These are phyloP conservation scores for Cyclina sinensis DNA, from an alignment of 1,140 invertebrate genomes.

Conservation along the genomic window DNA sequence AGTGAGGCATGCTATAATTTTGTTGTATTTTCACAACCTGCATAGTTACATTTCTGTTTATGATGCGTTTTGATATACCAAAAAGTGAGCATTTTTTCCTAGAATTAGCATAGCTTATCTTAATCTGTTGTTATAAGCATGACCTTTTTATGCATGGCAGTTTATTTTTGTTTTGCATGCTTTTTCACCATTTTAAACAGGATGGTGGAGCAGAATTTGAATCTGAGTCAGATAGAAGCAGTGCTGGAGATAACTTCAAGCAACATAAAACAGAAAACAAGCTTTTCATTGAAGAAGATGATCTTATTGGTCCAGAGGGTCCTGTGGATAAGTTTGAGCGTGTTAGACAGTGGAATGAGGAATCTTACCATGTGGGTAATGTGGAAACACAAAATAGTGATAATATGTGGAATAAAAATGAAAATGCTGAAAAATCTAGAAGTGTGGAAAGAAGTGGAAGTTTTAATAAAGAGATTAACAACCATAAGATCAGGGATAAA, in stretches of 20 bases:
- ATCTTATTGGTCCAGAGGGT: background rate
- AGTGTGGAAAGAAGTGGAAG: slow-evolving; percentile 4
- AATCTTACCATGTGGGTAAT: slow-evolving; percentile 10
- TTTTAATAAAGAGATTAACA: slow-evolving; percentile 36
- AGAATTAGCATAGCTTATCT: too few relatives aligned
- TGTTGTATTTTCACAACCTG: too few relatives aligned
- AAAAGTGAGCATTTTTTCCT: too few relatives aligned
- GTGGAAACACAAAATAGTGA: background rate
- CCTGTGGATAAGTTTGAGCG: slow-evolving; percentile 33
- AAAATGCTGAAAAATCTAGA: slow-evolving; percentile 26
- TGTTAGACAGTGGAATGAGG: slow-evolving; percentile 13
- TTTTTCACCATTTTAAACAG: background rate
- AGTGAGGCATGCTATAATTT: too few relatives aligned
- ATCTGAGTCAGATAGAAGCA: slow-evolving; percentile 47
- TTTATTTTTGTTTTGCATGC: slow-evolving; percentile 8
- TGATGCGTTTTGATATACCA: too few relatives aligned
- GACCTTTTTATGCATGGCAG: background rate
- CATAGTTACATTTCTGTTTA: too few relatives aligned
- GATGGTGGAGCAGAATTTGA: slow-evolving; percentile 10
- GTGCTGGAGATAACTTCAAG: background rate
- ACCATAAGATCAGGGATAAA: slow-evolving; percentile 59
- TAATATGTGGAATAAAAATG: background rate
- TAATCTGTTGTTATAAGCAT: background rate
- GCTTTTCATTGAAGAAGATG: slow-evolving; percentile 55
- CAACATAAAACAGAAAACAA: slow-evolving; percentile 31